phyloP scores from a whole-genome alignment of 2,113 vertebrate genomes.

The Brachionichthys hirsutus region DNA sequence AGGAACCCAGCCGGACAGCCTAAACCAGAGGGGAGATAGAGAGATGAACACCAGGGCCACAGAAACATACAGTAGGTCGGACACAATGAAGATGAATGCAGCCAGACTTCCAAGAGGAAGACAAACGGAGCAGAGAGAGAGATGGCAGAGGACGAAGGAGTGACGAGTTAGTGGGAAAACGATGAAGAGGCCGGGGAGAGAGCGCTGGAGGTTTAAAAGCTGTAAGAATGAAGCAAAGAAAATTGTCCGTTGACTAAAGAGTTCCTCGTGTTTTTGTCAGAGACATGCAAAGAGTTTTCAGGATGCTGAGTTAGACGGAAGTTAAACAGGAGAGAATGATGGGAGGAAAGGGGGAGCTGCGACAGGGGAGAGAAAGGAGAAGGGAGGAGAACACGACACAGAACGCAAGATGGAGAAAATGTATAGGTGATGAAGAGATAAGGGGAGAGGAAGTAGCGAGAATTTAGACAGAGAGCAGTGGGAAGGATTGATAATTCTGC shows the following conservation, averaged over 20 bases:
- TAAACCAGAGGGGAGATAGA: conserved; percentile 10
- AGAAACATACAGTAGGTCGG: conserved; percentile 5
- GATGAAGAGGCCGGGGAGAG: conserved; percentile 35
- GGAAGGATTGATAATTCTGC: conserved; percentile 52
- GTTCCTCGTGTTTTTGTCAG: conserved; percentile 61
- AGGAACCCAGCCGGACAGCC: conserved; percentile 47
- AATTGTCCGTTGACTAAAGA: conserved; percentile 73
- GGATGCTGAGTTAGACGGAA: conserved; percentile 25
- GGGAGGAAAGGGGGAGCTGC: conserved; percentile 20
- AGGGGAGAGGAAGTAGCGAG: conserved; percentile 51
- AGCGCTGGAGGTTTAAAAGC: conserved; percentile 66
- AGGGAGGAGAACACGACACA: conserved; percentile 20
- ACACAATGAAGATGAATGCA: conserved; percentile 23
- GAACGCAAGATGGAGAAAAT: conserved; percentile 43
- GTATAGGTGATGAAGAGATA: conserved; percentile 21
- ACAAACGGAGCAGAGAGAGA: conserved; percentile 25
- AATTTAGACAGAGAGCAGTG: conserved; percentile 39
- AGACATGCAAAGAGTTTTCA: conserved; percentile 52
- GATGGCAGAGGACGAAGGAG: conserved; percentile 25
- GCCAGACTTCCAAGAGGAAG: conserved; percentile 43
- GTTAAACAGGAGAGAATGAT: conserved; percentile 35
- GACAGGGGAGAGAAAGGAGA: conserved; percentile 16
- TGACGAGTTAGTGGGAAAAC: conserved; percentile 36
- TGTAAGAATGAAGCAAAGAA: conserved; percentile 66
- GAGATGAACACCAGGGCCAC: conserved; percentile 4